Evolutionary conservation across 1,140 invertebrate species (phyloP).

Genomic region (Sinonovacula constricta): DNA sequence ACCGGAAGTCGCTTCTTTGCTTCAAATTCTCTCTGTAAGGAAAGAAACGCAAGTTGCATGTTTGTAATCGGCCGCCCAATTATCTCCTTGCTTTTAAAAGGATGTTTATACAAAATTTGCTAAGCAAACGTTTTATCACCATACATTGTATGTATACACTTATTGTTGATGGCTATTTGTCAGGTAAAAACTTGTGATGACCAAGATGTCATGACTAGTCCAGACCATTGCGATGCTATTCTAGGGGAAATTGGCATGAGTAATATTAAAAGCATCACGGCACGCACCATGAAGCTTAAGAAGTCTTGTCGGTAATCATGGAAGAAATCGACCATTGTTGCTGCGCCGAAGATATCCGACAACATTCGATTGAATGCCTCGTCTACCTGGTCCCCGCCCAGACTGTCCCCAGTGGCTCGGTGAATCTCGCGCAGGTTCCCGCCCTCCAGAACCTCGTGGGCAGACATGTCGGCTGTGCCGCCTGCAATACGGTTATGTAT

Average conservation of each 20-base stretch:
- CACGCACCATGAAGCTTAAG: slow-evolving; percentile 36
- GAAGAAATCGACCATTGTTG: slow-evolving; percentile 28
- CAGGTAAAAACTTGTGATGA: not conserved
- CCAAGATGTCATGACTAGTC: not conserved
- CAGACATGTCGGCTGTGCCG: slow-evolving; percentile 48
- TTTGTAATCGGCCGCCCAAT: not conserved
- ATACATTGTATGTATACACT: not conserved
- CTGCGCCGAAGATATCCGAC: slow-evolving; percentile 20
- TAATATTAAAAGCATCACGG: too few relatives aligned
- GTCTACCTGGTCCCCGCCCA: slow-evolving; percentile 35
- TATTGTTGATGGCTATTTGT: not conserved
- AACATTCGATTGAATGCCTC: slow-evolving; percentile 27
- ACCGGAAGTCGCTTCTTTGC: slow-evolving; percentile 24
- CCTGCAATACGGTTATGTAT: slow-evolving; percentile 11
- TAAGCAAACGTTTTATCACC: too few relatives aligned
- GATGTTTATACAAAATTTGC: too few relatives aligned
- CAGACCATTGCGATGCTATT: not conserved
- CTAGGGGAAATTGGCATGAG: too few relatives aligned
- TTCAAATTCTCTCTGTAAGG: slow-evolving; percentile 42
- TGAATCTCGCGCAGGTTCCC: slow-evolving; percentile 35
- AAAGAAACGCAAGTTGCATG: not conserved
- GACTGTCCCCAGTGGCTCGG: slow-evolving; percentile 34
- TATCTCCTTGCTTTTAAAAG: not conserved
- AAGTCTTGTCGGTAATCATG: slow-evolving; percentile 41
- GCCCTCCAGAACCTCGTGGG: slow-evolving; percentile 30